phyloP scores from a whole-genome alignment of 2,888 invertebrate genomes.

The Nineta flava region DNA sequence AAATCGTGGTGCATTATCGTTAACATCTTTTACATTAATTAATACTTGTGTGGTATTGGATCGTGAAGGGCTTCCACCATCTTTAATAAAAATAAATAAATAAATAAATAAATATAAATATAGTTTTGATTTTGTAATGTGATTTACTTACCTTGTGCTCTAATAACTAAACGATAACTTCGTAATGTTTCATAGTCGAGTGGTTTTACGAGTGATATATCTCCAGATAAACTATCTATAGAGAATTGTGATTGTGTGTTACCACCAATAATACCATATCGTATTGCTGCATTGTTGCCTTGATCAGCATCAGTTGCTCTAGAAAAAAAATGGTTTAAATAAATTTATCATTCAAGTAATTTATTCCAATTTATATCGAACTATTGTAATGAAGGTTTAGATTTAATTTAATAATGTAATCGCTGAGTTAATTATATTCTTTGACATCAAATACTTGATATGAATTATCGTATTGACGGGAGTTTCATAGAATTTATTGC shows the following conservation, averaged over 20 bases:
- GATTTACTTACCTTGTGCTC: slow-evolving; percentile 55
- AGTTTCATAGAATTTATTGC: too few species aligned
- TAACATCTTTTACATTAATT: slow-evolving; percentile 83
- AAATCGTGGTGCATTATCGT: slow-evolving; percentile 88
- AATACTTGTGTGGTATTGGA: slow-evolving; percentile 91
- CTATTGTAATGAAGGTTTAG: too few species aligned
- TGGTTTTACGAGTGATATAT: slow-evolving; percentile 71
- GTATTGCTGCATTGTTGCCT: slow-evolving; percentile 81
- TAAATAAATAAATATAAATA: not conserved
- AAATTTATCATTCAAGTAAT: too few species aligned
- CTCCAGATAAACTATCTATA: slow-evolving; percentile 85
- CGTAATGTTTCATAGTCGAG: slow-evolving; percentile 79
- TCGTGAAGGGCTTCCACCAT: slow-evolving; percentile 84
- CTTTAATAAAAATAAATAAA: slow-evolving; percentile 31
- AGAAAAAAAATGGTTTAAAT: slow-evolving; percentile 13
- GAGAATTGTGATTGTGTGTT: slow-evolving; percentile 88
- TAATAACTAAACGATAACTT: slow-evolving; percentile 74
- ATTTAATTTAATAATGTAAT: too few species aligned
- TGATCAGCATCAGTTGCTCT: slow-evolving; percentile 86
- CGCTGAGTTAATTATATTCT: too few species aligned
- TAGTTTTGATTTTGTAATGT: not conserved
- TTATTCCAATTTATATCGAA: too few species aligned
- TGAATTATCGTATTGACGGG: too few species aligned
- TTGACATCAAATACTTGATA: too few species aligned
- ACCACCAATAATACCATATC: slow-evolving; percentile 90